Conservation (phyloP, 1,140 invertebrate species). For the Saccostrea glomerata region DNA sequence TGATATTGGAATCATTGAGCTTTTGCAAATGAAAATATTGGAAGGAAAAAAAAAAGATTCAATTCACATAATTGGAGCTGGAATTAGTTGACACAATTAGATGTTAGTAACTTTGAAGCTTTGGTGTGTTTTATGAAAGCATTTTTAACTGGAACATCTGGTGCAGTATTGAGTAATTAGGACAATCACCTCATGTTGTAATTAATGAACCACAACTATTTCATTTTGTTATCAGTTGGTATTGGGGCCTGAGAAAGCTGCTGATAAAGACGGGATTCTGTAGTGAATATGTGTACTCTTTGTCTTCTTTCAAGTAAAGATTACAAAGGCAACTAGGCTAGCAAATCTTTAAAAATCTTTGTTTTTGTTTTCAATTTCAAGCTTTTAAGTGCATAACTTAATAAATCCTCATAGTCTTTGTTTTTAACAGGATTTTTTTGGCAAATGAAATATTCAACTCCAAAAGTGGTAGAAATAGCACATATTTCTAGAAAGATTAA, state of each 20-base stretch:
- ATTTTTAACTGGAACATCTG: conserved; percentile 16
- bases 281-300: no score
- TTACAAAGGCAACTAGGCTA: no score
- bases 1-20: no score
- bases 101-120: background rate
- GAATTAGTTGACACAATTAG: background rate
- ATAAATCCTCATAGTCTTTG: no score
- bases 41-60: no score
- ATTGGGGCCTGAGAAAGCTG: background rate
- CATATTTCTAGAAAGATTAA: background rate
- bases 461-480: no score
- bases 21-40: no score
- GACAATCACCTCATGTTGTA: background rate
- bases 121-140: background rate
- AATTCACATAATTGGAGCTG: background rate
- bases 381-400: no score
- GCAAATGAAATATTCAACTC: no score
- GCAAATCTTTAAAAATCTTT: no score
- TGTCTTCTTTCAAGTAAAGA: no score
- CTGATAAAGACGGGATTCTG: background rate
- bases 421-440: background rate
- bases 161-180: background rate
- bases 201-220: conserved; percentile 11
- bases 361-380: no score
- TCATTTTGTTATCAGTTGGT: background rate